A percentile compares a stretch with the other conserved stretches of the same genome.
Evolutionary conservation across 1,140 invertebrate genomes (phyloP).

Genomic region (Adelges cooleyi): DNA sequence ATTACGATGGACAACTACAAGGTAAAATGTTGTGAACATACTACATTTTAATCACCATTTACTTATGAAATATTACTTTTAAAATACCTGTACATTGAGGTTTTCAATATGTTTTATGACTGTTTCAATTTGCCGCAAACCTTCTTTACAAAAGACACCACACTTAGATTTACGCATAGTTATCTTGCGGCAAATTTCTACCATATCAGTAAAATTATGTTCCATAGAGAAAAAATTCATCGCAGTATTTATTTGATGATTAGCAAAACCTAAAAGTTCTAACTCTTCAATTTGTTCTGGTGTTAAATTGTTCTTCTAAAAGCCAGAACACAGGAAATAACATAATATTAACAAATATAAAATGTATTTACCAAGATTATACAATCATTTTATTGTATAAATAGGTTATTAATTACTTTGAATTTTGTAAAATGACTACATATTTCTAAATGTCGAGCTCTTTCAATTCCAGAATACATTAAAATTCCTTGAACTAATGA

Average conservation of each 20-base stretch:
- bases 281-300: slow-evolving; percentile 19
- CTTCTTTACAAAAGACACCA: slow-evolving; percentile 38
- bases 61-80: background rate
- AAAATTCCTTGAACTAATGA: slow-evolving; percentile 65
- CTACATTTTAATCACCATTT: background rate
- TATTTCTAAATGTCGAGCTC: slow-evolving; percentile 54
- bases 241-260: slow-evolving; percentile 14
- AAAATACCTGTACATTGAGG: slow-evolving; percentile 58
- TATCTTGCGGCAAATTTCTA: slow-evolving; percentile 19
- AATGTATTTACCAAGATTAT: slow-evolving; percentile 32
- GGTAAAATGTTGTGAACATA: background rate
- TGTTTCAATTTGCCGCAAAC: slow-evolving; percentile 57
- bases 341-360: background rate
- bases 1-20: slow-evolving; percentile 48
- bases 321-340: too few relatives aligned
- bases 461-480: slow-evolving; percentile 65
- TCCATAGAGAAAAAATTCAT: slow-evolving; percentile 24
- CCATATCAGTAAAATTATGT: background rate
- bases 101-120: slow-evolving; percentile 54
- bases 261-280: slow-evolving; percentile 4
- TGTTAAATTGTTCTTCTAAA: background rate
- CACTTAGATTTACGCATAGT: slow-evolving; percentile 11
- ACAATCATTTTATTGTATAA: background rate
- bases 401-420: slow-evolving; percentile 43
- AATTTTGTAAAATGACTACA: slow-evolving; percentile 50